These are phyloP conservation scores for Oconnorella tubifera DNA, from an alignment of 2,888 invertebrate species.

Conservation along the genomic window DNA sequence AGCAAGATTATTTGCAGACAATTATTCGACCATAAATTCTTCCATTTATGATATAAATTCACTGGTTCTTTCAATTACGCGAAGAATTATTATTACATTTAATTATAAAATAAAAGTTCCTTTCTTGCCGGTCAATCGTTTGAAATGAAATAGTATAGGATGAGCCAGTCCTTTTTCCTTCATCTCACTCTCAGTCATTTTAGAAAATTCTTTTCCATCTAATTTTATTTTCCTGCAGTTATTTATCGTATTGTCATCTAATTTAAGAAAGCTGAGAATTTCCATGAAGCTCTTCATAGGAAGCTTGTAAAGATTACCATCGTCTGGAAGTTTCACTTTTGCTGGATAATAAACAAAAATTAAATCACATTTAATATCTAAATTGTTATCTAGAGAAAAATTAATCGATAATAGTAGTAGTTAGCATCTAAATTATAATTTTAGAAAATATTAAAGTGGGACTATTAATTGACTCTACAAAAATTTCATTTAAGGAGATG, in stretches of 20 bases:
- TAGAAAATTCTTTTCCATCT: slow-evolving; percentile 49
- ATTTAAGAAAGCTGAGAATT: slow-evolving; percentile 44
- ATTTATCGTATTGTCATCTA: slow-evolving; percentile 38
- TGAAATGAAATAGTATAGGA: slow-evolving; percentile 38
- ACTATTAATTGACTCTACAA: too few species aligned
- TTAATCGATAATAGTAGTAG: too few species aligned
- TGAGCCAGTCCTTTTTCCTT: slow-evolving; percentile 45
- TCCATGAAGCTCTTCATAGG: slow-evolving; percentile 46
- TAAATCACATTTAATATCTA: background rate
- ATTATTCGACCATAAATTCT: too few species aligned
- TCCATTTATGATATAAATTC: too few species aligned
- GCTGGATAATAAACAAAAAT: slow-evolving; percentile 31
- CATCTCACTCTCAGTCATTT: slow-evolving; percentile 46
- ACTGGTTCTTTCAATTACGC: too few species aligned
- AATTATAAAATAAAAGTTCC: background rate
- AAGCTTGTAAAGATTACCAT: slow-evolving; percentile 47
- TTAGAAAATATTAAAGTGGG: too few species aligned
- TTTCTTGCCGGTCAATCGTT: slow-evolving; percentile 9
- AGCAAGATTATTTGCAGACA: too few species aligned
- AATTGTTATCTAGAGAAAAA: too few species aligned
- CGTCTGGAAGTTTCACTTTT: slow-evolving; percentile 45
- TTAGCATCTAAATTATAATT: too few species aligned
- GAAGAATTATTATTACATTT: background rate
- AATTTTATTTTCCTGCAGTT: slow-evolving; percentile 33
- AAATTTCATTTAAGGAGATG: too few species aligned